These are phyloP conservation scores for Erythrocercus mccallii DNA, from an alignment of 2,113 vertebrate species.

Conservation along the genomic window DNA sequence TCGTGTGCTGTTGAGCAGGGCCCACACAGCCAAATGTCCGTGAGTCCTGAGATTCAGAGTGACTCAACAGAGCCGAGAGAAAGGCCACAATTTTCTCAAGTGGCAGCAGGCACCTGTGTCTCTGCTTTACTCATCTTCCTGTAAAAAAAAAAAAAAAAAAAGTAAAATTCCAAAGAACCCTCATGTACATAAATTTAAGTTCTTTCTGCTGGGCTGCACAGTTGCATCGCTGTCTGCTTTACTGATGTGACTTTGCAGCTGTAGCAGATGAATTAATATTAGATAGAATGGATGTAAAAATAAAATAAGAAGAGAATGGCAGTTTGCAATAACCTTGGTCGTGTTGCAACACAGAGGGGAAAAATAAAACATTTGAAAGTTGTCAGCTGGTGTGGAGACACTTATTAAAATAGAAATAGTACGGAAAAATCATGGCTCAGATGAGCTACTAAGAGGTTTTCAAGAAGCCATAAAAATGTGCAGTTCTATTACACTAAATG, in stretches of 20 bases:
- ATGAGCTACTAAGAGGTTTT: background rate
- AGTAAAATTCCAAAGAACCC: background rate
- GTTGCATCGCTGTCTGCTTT: background rate
- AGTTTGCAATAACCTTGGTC: background rate
- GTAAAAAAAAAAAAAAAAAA: background rate
- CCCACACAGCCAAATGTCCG: conserved; percentile 70
- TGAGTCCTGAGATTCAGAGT: conserved; percentile 32
- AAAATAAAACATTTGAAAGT: background rate
- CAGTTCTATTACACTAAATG: background rate
- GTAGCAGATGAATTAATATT: background rate
- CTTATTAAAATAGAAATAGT: background rate
- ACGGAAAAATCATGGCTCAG: background rate
- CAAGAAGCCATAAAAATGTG: conserved; percentile 16
- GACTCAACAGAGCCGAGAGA: conserved; percentile 22
- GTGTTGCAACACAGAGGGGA: background rate
- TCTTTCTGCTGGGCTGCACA: background rate
- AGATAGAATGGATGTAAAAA: background rate
- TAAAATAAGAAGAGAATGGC: background rate
- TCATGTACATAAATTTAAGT: background rate
- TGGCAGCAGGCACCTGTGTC: background rate
- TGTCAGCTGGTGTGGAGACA: background rate
- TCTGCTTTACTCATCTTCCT: background rate
- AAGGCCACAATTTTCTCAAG: conserved; percentile 5
- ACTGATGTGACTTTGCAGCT: background rate
- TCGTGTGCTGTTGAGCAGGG: conserved; percentile 16